Conservation (phyloP, 2,113 vertebrate species). For the Lethenteron camtschaticum region DNA sequence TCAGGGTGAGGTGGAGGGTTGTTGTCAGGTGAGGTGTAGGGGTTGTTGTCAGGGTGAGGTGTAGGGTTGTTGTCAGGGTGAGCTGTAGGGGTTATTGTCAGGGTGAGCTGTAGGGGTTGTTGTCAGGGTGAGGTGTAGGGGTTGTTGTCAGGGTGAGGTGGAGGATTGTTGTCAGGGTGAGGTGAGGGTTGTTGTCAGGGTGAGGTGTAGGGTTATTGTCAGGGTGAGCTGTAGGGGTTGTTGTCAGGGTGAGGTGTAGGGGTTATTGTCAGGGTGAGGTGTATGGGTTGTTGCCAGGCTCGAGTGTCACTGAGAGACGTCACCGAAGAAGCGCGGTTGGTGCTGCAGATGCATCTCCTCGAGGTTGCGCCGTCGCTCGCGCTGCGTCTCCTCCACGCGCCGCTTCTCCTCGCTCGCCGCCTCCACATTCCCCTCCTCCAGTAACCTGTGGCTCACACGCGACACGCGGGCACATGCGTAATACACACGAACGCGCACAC, state of each 20-base stretch:
- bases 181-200: not conserved
- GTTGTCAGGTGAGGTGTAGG: too few species aligned
- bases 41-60: too few species aligned
- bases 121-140: too few species aligned
- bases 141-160: too few species aligned
- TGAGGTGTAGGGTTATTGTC: not conserved
- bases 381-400: constrained; percentile 57
- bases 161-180: too few species aligned
- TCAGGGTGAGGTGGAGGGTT: too few species aligned
- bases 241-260: not conserved
- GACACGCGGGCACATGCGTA: not conserved
- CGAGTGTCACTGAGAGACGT: constrained; percentile 7
- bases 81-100: too few species aligned
- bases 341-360: constrained; percentile 47
- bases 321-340: constrained; percentile 60
- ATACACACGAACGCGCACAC: not conserved
- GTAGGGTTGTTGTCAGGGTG: too few species aligned
- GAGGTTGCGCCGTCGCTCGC: constrained; percentile 52
- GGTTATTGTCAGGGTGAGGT: not conserved
- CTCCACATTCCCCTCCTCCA: constrained; percentile 50
- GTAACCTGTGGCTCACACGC: constrained; percentile 26
- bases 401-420: constrained; percentile 55
- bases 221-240: not conserved
- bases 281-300: too few species aligned
- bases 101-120: too few species aligned